Evolutionary conservation across 2,888 invertebrate species (phyloP), one percentile per base, ranked within the genome.

Genomic region (Lochmaea capreae): DNA sequence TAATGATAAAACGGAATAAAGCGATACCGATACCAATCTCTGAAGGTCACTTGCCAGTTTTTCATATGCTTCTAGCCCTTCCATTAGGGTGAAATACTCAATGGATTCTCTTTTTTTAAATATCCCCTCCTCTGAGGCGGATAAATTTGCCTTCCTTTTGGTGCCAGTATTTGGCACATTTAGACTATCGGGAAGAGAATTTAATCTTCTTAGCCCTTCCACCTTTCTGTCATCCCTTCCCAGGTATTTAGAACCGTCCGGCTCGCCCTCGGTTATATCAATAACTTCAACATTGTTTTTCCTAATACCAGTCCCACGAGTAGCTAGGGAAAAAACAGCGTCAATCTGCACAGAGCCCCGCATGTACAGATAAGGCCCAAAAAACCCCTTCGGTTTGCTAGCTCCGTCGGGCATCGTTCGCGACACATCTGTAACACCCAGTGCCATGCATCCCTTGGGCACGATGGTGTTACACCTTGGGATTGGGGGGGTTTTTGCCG

Each of bases 211-310:
- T 18, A 6, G 5, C 10, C 11, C 26, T 10, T 9, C 3, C 2
- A 9, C 11, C 22, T 18, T 58, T n/a, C n/a, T n/a, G n/a, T n/a
- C 57, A 18, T 54, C n/a, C 16, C 54, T 54, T 54, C 18, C 54
- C 54, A n/a, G n/a, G 14, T 54, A 14, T 16, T 54, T 54, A 16
- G 6, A 54, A 52, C 57, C 57, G 57, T 16, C 12, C 16, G 57
- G 57, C 18, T 57, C 57, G 57, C 57, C 57, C 57, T 58, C 57
- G 57, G 22, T 58, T 18, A 58, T 58, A 11, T 58, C 2, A 11
- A 58, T 58, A 9, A 22, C 5, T 18, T 5, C 5, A 10, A 58
- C n/a, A n/a, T n/a, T n/a, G n/a, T n/a, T n/a, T n/a, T n/a, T n/a
- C n/a, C n/a, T n/a, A n/a, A n/a, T n/a, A n/a, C n/a, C n/a, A n/a